Percentiles rank a stretch among this genome's conserved stretches.
phyloP scores from a whole-genome alignment of 1,140 invertebrate genomes.

The Panagrolaimus sp. region DNA sequence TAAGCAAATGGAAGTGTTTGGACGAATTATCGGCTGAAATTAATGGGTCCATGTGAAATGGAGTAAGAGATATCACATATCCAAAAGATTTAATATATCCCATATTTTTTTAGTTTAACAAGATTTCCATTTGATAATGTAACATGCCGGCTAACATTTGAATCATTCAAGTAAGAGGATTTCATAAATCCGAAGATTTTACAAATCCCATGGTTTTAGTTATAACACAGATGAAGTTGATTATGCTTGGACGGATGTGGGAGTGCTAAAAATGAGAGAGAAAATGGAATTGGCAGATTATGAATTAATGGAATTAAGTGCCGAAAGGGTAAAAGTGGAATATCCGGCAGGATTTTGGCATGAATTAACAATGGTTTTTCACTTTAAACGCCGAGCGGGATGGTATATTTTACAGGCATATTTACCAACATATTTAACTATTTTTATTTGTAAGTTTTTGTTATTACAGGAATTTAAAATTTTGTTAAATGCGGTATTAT shows the following conservation, averaged over 20 bases:
- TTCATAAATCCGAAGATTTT: conserved; percentile 8
- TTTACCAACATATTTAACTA: conserved; percentile 58
- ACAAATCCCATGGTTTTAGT: conserved; percentile 31
- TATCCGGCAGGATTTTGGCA: conserved; percentile 59
- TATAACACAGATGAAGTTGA: conserved; percentile 59
- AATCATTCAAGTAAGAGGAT: conserved; percentile 51
- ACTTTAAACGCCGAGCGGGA: conserved; percentile 56
- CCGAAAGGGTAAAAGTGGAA: conserved; percentile 48
- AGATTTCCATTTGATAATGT: conserved; percentile 59
- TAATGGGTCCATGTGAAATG: conserved; percentile 54
- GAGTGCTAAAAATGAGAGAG: conserved; percentile 55
- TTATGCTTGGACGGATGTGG: conserved; percentile 53
- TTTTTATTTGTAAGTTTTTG: conserved; percentile 56
- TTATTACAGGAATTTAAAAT: conserved; percentile 21
- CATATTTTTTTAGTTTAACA: conserved; percentile 15
- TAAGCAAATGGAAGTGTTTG: conserved; percentile 45
- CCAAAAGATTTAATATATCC: background rate
- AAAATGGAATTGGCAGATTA: conserved; percentile 60
- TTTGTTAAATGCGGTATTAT: background rate
- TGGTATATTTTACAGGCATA: conserved; percentile 59
- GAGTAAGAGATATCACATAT: conserved; percentile 37
- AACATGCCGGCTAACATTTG: conserved; percentile 57
- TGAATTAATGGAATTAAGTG: conserved; percentile 47
- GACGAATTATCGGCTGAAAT: conserved; percentile 58
- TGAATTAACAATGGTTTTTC: conserved; percentile 57